These are phyloP conservation scores for Cyanoderma ruficeps DNA, from an alignment of 2,113 vertebrate genomes.

Conservation along the genomic window DNA sequence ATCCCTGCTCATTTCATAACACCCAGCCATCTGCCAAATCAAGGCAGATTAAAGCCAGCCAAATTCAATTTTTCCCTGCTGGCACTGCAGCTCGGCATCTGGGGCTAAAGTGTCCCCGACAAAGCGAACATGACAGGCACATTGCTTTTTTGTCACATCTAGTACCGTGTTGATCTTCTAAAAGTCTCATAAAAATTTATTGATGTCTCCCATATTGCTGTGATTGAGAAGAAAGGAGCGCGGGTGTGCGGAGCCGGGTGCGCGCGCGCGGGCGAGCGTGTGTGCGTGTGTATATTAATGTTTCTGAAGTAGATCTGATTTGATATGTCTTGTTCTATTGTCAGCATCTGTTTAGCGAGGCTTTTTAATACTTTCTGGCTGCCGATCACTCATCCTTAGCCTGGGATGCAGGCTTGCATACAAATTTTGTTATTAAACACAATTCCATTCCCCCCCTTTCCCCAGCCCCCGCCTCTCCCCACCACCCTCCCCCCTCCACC, in stretches of 20 bases:
- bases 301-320: conserved; percentile 88
- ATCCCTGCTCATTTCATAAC: conserved; percentile 69
- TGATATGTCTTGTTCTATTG: conserved; percentile 89
- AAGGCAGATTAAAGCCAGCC: conserved; percentile 82
- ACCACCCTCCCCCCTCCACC: not conserved
- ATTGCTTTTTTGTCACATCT: conserved; percentile 84
- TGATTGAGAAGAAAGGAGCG: conserved; percentile 58
- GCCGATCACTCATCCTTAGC: conserved; percentile 89
- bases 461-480: conserved; percentile 14
- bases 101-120: conserved; percentile 78
- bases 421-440: conserved; percentile 86
- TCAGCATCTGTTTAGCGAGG: conserved; percentile 83
- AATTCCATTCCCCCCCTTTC: conserved; percentile 64
- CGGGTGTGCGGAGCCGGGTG: conserved; percentile 9
- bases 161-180: conserved; percentile 75
- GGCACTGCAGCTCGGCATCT: conserved; percentile 71
- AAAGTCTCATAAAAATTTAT: conserved; percentile 82
- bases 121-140: conserved; percentile 89
- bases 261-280: conserved; percentile 38
- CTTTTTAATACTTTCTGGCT: conserved; percentile 88
- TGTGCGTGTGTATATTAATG: conserved; percentile 83
- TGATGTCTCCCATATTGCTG: conserved; percentile 74
- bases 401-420: conserved; percentile 80
- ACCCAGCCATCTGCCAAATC: conserved; percentile 78
- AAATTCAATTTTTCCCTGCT: conserved; percentile 82